Evolutionary conservation across 2,888 invertebrate genomes (phyloP), one percentile per base, ranked within the genome.

Genomic region (Parthenolecanium corni): DNA sequence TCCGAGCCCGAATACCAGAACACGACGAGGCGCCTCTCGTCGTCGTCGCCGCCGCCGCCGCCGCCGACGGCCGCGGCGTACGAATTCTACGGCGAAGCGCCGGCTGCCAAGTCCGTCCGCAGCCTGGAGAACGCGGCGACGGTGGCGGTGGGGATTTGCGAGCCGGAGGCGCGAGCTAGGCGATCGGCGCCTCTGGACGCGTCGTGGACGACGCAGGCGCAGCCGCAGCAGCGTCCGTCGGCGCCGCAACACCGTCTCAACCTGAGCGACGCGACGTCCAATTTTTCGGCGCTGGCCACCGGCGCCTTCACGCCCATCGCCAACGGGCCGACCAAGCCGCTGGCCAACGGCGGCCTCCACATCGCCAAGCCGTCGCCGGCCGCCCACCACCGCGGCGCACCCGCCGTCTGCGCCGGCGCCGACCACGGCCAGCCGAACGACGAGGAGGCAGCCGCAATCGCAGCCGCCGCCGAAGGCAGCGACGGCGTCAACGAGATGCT

Each of bases 401-500:
- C 5, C 31, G 5, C 4, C 31, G 5, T 6, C 9, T 31, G 5
- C 31, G 5, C 5, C 9, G 9, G 31, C 31, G 9, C 4, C 31
- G 9, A 31, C 31, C 21, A 66, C 40, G 67, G 67, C 1, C 68
- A 69, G 11, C 68, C 68, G 57, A 67, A 70, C 61, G 69, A 71
- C 21, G 72, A 68, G 51, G 66, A 67, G 52, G 64, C 65, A 66
- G 63, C 64, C 52, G 66, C 56, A 51, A 18, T 65, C 36, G 54
- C 56, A 14, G 54, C 62, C 31, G 64, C 58, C 61, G 20, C 57
- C 57, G 3, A 57, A 54, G 67, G n/a, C 65, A 52, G 42, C 40
- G 47, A 63, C 47, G 84, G 84, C 36, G 80, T 84, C 44, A 80
- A 82, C 69, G 90, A 90, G 75, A 88, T 88, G 73, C 77, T 92